Evolutionary conservation across 1,140 invertebrate genomes (phyloP), one percentile per base, ranked within the genome.

Genomic region (Eulimnadia texana): DNA sequence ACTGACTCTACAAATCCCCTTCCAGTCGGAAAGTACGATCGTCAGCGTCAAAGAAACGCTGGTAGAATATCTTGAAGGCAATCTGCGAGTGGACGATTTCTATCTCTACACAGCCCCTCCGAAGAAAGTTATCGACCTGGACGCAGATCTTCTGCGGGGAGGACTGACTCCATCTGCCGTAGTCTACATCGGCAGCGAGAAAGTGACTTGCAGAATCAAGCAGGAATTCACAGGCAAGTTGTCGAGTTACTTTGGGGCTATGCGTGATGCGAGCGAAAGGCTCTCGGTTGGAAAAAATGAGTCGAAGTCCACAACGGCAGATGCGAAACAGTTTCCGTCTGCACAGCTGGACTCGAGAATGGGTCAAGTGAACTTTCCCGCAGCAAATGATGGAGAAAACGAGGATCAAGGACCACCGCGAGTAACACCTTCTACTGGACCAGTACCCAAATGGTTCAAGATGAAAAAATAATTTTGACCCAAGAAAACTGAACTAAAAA

Each of bases 1-100:
- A 56, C 76, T 83, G 52, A 84, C 90, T 27, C 73, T 92, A 2
- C 89, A 93, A 74, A 87, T 82, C 10, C 74, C 84, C 11, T 92
- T 93, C 68, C 74, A 74, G 65, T 82, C 86, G 3, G 72, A 74
- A 22, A 84, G 90, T 72, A 83, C 78, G 23, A 73, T 90, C 9
- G 71, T 74, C 66, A 73, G 78, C 60, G 74, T 92, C 3, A 76
- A 78, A 50, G 77, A 83, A 54, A 89, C 90, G 76, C 77, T 90
- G 1, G 80, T 77, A 70, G 73, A 74, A 63, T 83, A 83, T 72
- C 72, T 91, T 23, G 72, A 76, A 24, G 71, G 83, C 51, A 65
- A 64, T 29, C 58, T 64, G 22, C 59, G 50, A 61, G 47, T 63
- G 47, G 9, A 58, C 23, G 63, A 62, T 55, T 62, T 63, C 59